Base-by-base conservation (phyloP, 1,140 invertebrate genomes). In the Drosophila simulans region DNA sequence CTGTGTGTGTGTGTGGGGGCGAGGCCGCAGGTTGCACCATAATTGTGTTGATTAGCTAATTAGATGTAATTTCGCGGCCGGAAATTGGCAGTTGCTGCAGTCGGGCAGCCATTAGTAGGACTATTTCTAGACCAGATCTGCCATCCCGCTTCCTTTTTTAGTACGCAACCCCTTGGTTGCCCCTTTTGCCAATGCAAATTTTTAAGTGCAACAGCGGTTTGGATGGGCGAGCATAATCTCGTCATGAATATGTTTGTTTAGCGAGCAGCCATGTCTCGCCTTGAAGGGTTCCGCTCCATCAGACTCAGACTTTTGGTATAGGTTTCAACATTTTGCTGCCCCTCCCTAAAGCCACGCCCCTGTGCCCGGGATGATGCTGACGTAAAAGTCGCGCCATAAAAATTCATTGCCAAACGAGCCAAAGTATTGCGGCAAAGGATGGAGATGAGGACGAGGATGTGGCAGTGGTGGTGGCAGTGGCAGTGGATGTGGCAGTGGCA, bases 21-120 rank as follows among this genome's bases (percentile, higher is more conserved):
- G 12, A 49, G 45, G 60, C 55, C 62, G 49, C 57, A 52, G 70
- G 42, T 52, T 64, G 79, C 37, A 63, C 55, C 78, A 76, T 88
- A 89, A 89, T 89, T 88, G 83, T 77, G 84, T 89, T 89, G 83
- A 88, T 88, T 88, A 88, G 77, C 72, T 89, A 88, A 88, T 88
- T 88, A 88, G 84, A 88, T 77, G 76, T 88, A 89, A 88, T 88
- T 84, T 60, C 71, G 76, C 84, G 76, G 58, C 84, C 84, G 84
- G 84, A 88, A 88, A 88, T 88, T 88, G 64, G 76, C 80, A 79
- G 64, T 86, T 71, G 76, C 34, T 78, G 74, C 60, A 69, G 69
- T 48, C 69, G 53, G 46, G 10, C 55, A 42, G 46, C 69, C 48
- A 56, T 64, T 60, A 64, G 71, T 27, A 69, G 37, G 66, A 83